Evolutionary conservation across 2,797 vertebrate genomes (phyloP), one percentile per base, ranked within the genome.

Genomic region (Heterohyrax brucei): DNA sequence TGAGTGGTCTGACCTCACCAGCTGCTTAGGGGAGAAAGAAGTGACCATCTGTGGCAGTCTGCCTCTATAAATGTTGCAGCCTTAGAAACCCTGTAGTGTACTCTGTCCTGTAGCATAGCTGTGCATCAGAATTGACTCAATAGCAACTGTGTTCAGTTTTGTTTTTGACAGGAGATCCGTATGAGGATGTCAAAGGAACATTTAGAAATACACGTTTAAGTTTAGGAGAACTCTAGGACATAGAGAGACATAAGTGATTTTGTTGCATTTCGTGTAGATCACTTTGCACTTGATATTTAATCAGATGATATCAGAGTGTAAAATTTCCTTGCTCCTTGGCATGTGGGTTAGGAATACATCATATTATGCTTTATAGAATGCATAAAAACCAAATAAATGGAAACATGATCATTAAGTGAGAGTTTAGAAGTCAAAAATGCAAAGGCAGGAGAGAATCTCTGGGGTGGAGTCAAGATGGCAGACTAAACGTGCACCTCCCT

Each of bases 351-450:
- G 59, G 14, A 86, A 89, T 14, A 79, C 10, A 70, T 1, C 26
- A 39, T 44, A 39, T 56, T 13, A 26, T 61, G 21, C 14, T 73
- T 91, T 94, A 18, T 62, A 68, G 61, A 33, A 46, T 24, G 33
- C 75, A 19, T 70, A 66, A 94, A 53, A 90, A 59, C 21, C 30
- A 70, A 70, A 4, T 61, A 46, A 86, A 62, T 30, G 56, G 62
- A 5, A 24, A 66, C n/a, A 77, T n/a, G 59, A 84, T 80, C 28
- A 84, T 77, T 79, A 80, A 61, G 77, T 48, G 62, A 73, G 85
- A 46, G 12, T 18, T 89, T 72, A 48, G 22, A 92, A 66, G 64
- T 86, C 8, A 94, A 89, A 91, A 76, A 33, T 59, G n/a, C n/a
- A 81, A 91, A 77, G 28, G 1, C 22, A 62, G 39, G 39, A 39